phyloP scores from a whole-genome alignment of 2,888 invertebrate species.

The Drosophila affinis region DNA sequence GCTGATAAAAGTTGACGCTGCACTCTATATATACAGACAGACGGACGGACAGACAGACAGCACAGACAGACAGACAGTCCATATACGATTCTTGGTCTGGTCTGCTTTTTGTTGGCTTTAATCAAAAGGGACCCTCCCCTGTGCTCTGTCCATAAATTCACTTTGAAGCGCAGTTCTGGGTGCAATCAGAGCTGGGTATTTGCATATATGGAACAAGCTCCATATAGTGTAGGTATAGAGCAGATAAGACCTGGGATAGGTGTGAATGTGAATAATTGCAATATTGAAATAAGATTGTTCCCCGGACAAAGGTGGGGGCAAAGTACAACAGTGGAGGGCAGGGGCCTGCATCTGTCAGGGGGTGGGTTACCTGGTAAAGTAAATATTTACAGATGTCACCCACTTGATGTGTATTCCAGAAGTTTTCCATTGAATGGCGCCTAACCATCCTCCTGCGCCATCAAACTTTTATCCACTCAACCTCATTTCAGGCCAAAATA shows the following conservation, averaged over 20 bases:
- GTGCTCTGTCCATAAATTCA: slow-evolving; percentile 10
- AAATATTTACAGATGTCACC: slow-evolving; percentile 13
- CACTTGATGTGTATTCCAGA: background rate
- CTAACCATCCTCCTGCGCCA: background rate
- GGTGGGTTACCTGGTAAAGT: background rate
- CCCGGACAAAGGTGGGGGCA: slow-evolving; percentile 12
- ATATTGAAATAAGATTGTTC: slow-evolving; percentile 9
- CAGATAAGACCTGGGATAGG: slow-evolving; percentile 45
- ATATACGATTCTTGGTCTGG: slow-evolving; percentile 1
- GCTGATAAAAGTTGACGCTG: slow-evolving; percentile 59
- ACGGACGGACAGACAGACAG: background rate
- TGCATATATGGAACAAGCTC: slow-evolving; percentile 52
- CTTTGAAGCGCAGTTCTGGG: slow-evolving; percentile 45
- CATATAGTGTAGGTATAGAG: background rate
- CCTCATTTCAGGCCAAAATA: slow-evolving; percentile 16
- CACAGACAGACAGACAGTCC: background rate
- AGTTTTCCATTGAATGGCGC: background rate
- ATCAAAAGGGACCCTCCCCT: slow-evolving; percentile 52
- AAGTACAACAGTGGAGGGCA: background rate
- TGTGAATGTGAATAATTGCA: slow-evolving; percentile 34
- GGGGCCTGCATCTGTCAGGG: slow-evolving; percentile 6
- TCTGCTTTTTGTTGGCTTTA: slow-evolving; percentile 59
- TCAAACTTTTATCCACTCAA: slow-evolving; percentile 9
- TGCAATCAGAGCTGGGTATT: slow-evolving; percentile 63
- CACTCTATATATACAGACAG: slow-evolving; percentile 23